Base-by-base conservation (phyloP, 2,797 vertebrate genomes). In the Enteromius argenteus region DNA sequence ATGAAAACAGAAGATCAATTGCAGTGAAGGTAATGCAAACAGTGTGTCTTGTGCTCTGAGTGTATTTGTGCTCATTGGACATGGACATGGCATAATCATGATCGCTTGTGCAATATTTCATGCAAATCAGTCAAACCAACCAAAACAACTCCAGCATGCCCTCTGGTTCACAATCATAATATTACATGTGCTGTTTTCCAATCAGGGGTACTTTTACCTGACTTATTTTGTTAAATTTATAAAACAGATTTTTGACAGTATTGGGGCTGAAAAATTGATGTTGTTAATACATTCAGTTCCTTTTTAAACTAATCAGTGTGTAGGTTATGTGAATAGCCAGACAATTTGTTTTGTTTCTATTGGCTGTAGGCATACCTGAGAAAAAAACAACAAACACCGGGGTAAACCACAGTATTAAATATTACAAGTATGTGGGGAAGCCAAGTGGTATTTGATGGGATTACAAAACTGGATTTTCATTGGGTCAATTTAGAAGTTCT, bases 81-180 rank as follows among this genome's bases (percentile, higher is more conserved):
- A 9, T 17, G 9, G 60, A 82, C 81, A 49, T 86, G 15, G 82
- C 17, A 79, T 51, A 77, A 79, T 77, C 86, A 81, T 49, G 88
- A 91, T 89, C 84, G 87, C 87, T 90, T 89, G 83, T 87, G 89
- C 73, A 85, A 78, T 5, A 30, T 90, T 56, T 62, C 94, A 95
- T 95, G 95, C 94, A 94, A 92, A 94, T 94, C 92, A 94, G 37
- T 72, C 11, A 79, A 32, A 84, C 85, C 56, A 88, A 44, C 68
- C 74, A 84, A 84, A 58, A 88, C 13, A 76, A 78, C 77, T 86
- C n/a, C 56, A 56, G 87, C 93, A 95, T 96, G 94, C 94, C 97
- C 95, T 88, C 95, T 97, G 96, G 95, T 94, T 96, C 95, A 75
- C 62, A 67, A 37, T 68, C 11, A 62, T 37, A 82, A 23, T n/a